Percentiles rank a stretch among this genome's conserved stretches.
Conservation (phyloP, 2,888 invertebrate species). For the Standfussiana lucernea region DNA sequence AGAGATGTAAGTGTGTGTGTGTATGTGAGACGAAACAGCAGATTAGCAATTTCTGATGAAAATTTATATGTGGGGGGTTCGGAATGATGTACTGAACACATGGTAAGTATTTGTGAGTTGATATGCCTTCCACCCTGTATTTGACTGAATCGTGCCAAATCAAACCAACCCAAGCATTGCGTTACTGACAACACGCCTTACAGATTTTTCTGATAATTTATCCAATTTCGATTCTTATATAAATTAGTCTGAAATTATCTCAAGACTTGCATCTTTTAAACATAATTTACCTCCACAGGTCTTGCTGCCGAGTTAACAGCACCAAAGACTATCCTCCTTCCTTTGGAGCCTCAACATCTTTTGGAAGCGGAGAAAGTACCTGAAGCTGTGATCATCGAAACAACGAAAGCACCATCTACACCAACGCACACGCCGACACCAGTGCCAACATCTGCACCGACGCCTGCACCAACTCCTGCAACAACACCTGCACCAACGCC, state of each 20-base stretch:
- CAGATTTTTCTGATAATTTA: background rate
- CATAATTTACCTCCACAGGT: constrained; percentile 28
- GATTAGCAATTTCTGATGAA: background rate
- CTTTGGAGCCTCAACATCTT: background rate
- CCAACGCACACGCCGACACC: background rate
- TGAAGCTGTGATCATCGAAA: background rate
- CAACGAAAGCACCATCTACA: background rate
- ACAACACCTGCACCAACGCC: background rate
- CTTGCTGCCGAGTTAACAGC: constrained; percentile 3
- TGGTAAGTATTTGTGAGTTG: background rate
- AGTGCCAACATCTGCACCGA: background rate
- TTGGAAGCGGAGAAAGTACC: background rate
- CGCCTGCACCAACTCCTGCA: background rate
- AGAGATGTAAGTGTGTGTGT: too few species aligned
- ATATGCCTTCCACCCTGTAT: accelerated
- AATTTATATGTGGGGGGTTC: background rate
- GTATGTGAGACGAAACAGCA: too few species aligned
- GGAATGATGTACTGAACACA: background rate
- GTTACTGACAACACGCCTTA: background rate
- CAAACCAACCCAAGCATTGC: background rate
- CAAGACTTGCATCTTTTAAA: background rate
- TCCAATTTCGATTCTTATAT: background rate
- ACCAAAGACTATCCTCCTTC: background rate
- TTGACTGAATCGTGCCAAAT: background rate
- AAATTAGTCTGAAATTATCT: background rate